Evolutionary conservation across 2,113 vertebrate genomes (phyloP), one percentile per base, ranked within the genome.

Genomic region (Xiphias gladius): DNA sequence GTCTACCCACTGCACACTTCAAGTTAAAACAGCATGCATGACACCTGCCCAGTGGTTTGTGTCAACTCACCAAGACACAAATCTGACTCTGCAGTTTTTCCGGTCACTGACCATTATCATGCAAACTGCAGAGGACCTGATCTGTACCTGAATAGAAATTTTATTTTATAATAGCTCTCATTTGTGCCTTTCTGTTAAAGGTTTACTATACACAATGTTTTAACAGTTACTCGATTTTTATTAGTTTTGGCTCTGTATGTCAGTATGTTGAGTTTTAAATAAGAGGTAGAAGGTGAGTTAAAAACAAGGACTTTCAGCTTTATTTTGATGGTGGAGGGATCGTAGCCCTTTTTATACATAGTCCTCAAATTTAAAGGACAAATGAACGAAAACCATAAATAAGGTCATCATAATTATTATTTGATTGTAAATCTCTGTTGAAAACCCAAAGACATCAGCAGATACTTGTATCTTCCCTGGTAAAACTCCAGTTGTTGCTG

Each of bases 51-150:
- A 19, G n/a, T 24, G 63, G 48, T 32, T 82, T 62, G 87, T 32
- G 81, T 86, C 80, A 20, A 62, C 75, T 70, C 24, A 13, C 77
- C 30, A 24, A 83, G 73, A 48, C 70, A 65, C 65, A 39, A 16
- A 66, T 83, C 55, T 86, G 80, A 90, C 80, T 46, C 74, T 73
- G 81, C 85, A 83, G 50, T 80, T 89, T 89, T 84, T 79, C 85
- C 80, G 73, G 63, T 80, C 80, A 62, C 77, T 82, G 86, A n/a
- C 52, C 73, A 30, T 68, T 72, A 86, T 75, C 74, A 46, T 65
- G 80, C 76, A 81, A 78, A 84, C 55, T 67, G 32, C 32, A 6
- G 32, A 35, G 32, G 32, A 35, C 32, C 32, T 35, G 32, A 35
- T 35, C 32, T 35, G 32, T 35, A 1, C 32, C n/a, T 17, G 7